Base-by-base conservation (phyloP, 2,797 vertebrate species). In the Siniperca obscura region DNA sequence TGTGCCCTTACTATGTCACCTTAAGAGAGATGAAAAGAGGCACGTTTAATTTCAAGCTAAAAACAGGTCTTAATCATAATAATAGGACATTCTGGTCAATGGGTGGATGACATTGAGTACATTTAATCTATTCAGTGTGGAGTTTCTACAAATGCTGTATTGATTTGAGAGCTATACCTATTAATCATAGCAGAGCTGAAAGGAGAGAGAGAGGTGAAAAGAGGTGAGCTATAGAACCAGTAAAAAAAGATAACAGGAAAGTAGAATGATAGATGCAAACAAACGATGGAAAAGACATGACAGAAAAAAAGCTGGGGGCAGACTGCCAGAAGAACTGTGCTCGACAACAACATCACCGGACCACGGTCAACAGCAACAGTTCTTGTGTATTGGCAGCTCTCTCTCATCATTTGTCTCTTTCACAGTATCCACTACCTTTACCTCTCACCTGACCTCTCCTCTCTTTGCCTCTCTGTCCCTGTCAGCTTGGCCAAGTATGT, bases 121-220 rank as follows among this genome's bases (percentile, higher is more conserved):
- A 85, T 90, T 83, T 90, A 91, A 93, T 86, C 86, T 91, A 87
- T 94, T 92, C 86, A 86, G 67, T 69, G 72, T 82, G 77, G 83
- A 87, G 87, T 90, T 94, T 92, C 81, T 92, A 88, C 90, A 92
- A 93, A 94, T 90, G 90, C 86, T 90, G 80, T 92, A 94, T 92
- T 91, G 92, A 94, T 94, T 91, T 90, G 74, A 80, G 77, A 76
- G 83, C 85, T 70, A 78, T 67, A 61, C 52, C 84, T 88, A 94
- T 94, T 92, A 91, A 92, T 94, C 93, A 93, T 82, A 84, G 72
- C 70, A 40, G 77, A 81, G 76, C 79, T 86, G 70, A 82, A 82
- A 60, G 55, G 67, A 40, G 34, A 62, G 78, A 50, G 46, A 74
- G 40, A 74, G 67, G 38, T 76, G 42, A 76, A 52, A 69, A 42